Conservation (phyloP, 2,113 vertebrate species). For the Phainopepla nitens region DNA sequence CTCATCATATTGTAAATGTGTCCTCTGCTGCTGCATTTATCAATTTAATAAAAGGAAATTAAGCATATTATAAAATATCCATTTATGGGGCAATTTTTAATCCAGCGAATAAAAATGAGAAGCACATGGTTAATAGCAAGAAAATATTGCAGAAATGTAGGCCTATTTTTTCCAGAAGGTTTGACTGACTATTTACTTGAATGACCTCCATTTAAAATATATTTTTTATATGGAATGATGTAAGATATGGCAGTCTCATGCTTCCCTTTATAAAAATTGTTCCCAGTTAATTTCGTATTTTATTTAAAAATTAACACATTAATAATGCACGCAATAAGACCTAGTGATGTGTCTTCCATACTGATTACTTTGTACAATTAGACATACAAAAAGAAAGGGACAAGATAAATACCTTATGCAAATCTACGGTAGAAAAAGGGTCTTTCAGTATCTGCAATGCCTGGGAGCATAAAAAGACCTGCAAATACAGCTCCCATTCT, state of each 20-base stretch:
- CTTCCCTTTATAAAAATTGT: constrained; percentile 48
- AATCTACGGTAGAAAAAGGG: not conserved
- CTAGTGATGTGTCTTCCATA: constrained; percentile 40
- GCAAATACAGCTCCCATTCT: not conserved
- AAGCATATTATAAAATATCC: constrained; percentile 85
- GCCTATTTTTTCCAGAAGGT: constrained; percentile 53
- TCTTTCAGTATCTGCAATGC: not conserved
- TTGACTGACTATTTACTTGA: constrained; percentile 61
- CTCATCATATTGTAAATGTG: constrained; percentile 83
- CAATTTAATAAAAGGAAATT: constrained; percentile 92
- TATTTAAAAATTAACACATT: constrained; percentile 60
- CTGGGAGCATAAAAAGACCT: not conserved
- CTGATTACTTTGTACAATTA: constrained; percentile 54
- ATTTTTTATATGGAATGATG: constrained; percentile 46
- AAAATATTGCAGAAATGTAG: constrained; percentile 39
- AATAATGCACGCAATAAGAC: constrained; percentile 59
- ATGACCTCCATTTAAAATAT: constrained; percentile 64
- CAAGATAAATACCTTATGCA: constrained; percentile 38
- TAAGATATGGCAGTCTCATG: constrained; percentile 48
- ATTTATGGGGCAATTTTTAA: constrained; percentile 80
- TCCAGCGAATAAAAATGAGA: constrained; percentile 64
- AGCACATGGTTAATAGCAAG: constrained; percentile 46
- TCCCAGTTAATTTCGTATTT: constrained; percentile 60
- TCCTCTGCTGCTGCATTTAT: constrained; percentile 84
- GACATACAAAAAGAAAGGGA: constrained; percentile 20